Evolutionary conservation across 2,113 vertebrate genomes (phyloP).

Genomic region (Mobula birostris): DNA sequence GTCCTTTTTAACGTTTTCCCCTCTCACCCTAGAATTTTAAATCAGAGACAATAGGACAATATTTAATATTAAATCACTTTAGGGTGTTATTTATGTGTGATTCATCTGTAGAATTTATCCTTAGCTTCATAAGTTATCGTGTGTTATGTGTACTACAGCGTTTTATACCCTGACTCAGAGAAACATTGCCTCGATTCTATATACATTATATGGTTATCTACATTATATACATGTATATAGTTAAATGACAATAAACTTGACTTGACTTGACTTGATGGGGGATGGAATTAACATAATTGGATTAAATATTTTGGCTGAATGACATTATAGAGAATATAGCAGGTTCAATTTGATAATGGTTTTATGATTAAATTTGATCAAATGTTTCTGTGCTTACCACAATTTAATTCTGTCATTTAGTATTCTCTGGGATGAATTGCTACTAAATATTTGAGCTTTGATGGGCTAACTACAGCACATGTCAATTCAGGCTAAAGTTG

Average conservation of each 20-base stretch:
- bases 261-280: too few relatives aligned
- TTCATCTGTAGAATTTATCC: too few relatives aligned
- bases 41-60: background rate
- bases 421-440: background rate
- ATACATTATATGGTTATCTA: too few relatives aligned
- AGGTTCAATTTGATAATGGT: background rate
- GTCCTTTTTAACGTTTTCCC: too few relatives aligned
- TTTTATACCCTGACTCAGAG: too few relatives aligned
- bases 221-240: too few relatives aligned
- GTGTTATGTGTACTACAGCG: too few relatives aligned
- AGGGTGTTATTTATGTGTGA: too few relatives aligned
- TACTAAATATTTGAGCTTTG: background rate
- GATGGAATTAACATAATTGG: background rate
- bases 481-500: background rate
- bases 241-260: too few relatives aligned
- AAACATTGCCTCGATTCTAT: too few relatives aligned
- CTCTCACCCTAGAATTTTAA: background rate
- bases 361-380: constrained; percentile 13
- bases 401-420: background rate
- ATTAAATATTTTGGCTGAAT: background rate
- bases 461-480: background rate
- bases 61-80: too few relatives aligned
- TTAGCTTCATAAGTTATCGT: too few relatives aligned
- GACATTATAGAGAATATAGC: background rate
- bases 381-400: background rate